Evolutionary conservation across 2,797 vertebrate species (phyloP).

Genomic region (Hyperoplus immaculatus): DNA sequence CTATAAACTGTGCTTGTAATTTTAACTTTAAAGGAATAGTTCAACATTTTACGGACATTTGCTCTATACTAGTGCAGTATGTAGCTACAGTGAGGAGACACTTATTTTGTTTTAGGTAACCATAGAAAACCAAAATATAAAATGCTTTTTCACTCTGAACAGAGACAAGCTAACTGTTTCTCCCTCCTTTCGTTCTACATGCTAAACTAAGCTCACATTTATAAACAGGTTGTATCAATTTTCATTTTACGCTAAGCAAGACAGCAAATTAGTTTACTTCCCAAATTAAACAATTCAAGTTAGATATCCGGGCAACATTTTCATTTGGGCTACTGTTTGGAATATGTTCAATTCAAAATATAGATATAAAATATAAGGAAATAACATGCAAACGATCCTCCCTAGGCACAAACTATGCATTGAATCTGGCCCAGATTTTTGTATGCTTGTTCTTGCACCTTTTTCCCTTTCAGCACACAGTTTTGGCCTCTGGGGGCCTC

Average conservation of each 20-base stretch:
- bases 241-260: neutral
- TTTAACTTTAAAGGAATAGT: slow-evolving; percentile 17
- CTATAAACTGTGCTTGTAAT: slow-evolving; percentile 16
- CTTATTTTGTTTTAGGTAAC: neutral
- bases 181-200: neutral
- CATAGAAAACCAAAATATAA: neutral
- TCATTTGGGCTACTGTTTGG: neutral
- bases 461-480: slow-evolving; percentile 23
- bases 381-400: neutral
- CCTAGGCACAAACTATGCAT: slow-evolving; percentile 8
- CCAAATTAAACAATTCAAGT: neutral
- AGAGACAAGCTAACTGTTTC: too few relatives aligned
- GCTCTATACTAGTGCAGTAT: neutral
- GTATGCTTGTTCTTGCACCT: slow-evolving; percentile 1
- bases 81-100: neutral
- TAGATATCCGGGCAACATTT: neutral
- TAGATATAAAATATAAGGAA: neutral
- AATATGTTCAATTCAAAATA: neutral
- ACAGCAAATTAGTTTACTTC: neutral
- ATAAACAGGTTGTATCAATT: neutral
- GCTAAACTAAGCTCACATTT: neutral
- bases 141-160: neutral
- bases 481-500: slow-evolving; percentile 20
- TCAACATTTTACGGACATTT: neutral
- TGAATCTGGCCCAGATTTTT: neutral